A percentile compares a stretch with the other conserved stretches of the same genome.
These are phyloP conservation scores for Odontesthes bonariensis DNA, from an alignment of 2,113 vertebrate species.

Conservation along the genomic window DNA sequence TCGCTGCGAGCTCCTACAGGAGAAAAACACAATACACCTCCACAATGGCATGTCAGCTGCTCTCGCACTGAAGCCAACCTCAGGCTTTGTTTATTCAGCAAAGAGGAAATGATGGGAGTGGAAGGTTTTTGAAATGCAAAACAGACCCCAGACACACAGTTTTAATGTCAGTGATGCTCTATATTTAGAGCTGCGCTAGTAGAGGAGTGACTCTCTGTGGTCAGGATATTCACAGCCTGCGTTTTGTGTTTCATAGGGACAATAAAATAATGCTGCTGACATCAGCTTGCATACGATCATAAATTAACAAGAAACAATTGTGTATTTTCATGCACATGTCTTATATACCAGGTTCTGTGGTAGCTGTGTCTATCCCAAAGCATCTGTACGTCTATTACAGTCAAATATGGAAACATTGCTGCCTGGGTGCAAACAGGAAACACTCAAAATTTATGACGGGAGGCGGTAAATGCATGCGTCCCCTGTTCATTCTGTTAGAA, in stretches of 20 bases:
- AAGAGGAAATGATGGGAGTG: slow-evolving; percentile 61
- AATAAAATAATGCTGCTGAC: neutral
- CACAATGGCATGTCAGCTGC: slow-evolving; percentile 46
- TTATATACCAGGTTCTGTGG: neutral
- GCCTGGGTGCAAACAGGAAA: neutral
- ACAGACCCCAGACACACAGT: slow-evolving; percentile 38
- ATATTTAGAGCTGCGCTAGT: slow-evolving; percentile 42
- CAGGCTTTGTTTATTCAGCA: slow-evolving; percentile 60
- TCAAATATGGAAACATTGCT: neutral
- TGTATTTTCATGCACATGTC: neutral
- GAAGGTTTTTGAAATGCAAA: slow-evolving; percentile 64
- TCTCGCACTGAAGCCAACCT: slow-evolving; percentile 37
- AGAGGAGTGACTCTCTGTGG: slow-evolving; percentile 18
- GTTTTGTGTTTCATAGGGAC: neutral
- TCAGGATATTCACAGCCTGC: neutral
- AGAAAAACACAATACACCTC: slow-evolving; percentile 25
- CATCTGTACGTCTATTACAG: neutral
- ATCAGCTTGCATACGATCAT: neutral
- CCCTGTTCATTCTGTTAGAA: too few species aligned
- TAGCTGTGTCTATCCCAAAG: neutral
- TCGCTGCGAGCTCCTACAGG: slow-evolving; percentile 6
- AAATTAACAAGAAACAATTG: neutral
- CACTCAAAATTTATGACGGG: neutral
- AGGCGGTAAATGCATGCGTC: too few species aligned
- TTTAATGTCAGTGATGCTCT: slow-evolving; percentile 53